Conservation (phyloP, 2,888 invertebrate species). For the Lasioglossum lativentre region DNA sequence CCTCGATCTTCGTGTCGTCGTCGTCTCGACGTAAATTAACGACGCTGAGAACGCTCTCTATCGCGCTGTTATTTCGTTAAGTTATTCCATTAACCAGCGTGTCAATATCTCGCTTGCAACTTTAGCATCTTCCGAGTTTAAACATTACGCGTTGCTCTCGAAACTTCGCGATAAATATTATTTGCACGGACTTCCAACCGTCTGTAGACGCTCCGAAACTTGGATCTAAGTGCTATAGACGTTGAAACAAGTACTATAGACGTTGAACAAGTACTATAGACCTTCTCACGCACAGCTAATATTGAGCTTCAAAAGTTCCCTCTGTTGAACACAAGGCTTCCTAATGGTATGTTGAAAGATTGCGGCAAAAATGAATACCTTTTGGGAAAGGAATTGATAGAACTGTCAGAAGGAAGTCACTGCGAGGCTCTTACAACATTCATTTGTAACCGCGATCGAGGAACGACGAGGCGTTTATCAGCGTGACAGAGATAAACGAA, state of each 20-base stretch:
- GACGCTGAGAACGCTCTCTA: not conserved
- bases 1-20: not conserved
- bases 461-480: constrained; percentile 18
- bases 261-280: not conserved
- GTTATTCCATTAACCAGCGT: constrained; percentile 1
- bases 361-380: not conserved
- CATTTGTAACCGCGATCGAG: no score
- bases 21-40: not conserved
- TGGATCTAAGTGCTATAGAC: not conserved
- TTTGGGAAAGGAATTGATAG: not conserved
- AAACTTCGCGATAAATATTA: not conserved
- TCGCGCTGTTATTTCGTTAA: not conserved
- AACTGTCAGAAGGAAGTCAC: not conserved
- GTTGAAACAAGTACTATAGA: not conserved
- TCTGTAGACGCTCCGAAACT: not conserved
- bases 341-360: no score
- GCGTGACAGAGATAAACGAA: constrained; percentile 18
- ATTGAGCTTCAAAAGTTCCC: not conserved
- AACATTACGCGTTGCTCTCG: not conserved
- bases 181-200: not conserved
- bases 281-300: not conserved
- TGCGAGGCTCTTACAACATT: no score
- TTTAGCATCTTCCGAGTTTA: not conserved
- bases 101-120: not conserved
- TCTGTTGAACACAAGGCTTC: not conserved